Evolutionary conservation across 2,113 vertebrate genomes (phyloP).

Genomic region (Chaetorhynchus papuensis): DNA sequence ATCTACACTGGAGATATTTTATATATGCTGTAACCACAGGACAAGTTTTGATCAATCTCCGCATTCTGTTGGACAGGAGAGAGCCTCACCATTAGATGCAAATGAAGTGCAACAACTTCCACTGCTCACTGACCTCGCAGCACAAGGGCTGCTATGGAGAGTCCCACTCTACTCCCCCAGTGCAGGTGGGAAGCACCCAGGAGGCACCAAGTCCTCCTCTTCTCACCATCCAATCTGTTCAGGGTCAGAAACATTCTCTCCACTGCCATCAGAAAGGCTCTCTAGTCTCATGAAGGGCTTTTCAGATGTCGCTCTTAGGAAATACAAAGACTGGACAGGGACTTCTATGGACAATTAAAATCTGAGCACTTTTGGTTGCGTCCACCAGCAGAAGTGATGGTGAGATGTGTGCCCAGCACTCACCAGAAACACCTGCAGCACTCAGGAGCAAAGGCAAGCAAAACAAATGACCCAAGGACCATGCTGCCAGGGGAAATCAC

Average conservation of each 20-base stretch:
- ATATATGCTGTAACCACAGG: not conserved
- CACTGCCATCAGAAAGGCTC: not conserved
- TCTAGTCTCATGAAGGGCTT: not conserved
- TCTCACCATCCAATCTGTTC: not conserved
- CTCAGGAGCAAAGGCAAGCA: not conserved
- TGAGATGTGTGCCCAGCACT: not conserved
- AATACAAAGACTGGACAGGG: not conserved
- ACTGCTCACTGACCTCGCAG: not conserved
- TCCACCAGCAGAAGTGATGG: not conserved
- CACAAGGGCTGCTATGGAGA: not conserved
- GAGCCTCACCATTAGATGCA: not conserved
- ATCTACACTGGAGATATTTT: not conserved
- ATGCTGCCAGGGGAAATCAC: fast-evolving
- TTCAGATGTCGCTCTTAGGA: not conserved
- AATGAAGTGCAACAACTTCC: not conserved
- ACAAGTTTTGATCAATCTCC: not conserved
- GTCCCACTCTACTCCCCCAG: fast-evolving
- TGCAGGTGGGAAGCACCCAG: not conserved
- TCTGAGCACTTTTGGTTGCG: not conserved
- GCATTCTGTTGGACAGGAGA: not conserved
- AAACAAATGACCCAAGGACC: not conserved
- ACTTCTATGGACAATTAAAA: not conserved
- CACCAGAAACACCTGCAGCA: not conserved
- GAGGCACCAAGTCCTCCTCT: fast-evolving
- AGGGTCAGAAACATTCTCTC: not conserved